A percentile compares a stretch with the other conserved stretches of the same genome.
These are phyloP conservation scores for Drosophila rubida DNA, from an alignment of 2,888 invertebrate species.

Conservation along the genomic window DNA sequence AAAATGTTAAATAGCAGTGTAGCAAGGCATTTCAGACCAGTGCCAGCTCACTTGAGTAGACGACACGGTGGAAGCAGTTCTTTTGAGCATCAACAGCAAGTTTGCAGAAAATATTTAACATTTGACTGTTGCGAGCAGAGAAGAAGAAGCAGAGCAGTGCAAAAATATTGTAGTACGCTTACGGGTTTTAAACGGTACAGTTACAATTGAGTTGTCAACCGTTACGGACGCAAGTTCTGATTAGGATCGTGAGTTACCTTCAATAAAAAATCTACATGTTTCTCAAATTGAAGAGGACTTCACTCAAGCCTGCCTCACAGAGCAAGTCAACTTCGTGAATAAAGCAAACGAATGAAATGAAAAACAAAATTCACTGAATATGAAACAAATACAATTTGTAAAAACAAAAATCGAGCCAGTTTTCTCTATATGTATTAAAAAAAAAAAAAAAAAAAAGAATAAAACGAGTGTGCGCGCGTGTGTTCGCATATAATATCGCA, in stretches of 20 bases:
- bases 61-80: constrained; percentile 36
- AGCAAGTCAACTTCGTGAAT: constrained; percentile 22
- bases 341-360: constrained; percentile 6
- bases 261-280: constrained; percentile 35
- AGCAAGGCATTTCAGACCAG: constrained; percentile 17
- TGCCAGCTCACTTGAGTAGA: constrained; percentile 45
- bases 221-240: constrained; percentile 80
- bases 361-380: constrained; percentile 29
- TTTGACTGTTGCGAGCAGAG: constrained; percentile 35
- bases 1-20: constrained; percentile 30
- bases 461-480: constrained; percentile 71
- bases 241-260: constrained; percentile 73
- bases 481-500: constrained; percentile 75
- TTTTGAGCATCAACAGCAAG: constrained; percentile 45
- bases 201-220: constrained; percentile 68
- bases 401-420: constrained; percentile 57
- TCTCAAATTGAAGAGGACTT: constrained; percentile 38
- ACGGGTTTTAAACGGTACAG: constrained; percentile 65
- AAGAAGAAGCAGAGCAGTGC: constrained; percentile 42
- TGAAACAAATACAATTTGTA: constrained; percentile 54
- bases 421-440: constrained; percentile 44
- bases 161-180: constrained; percentile 60
- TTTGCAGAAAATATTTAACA: constrained; percentile 40
- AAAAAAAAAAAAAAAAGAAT: not conserved
- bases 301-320: constrained; percentile 9